Conservation (phyloP, 2,888 invertebrate species). For the Charanyca ferruginea region DNA sequence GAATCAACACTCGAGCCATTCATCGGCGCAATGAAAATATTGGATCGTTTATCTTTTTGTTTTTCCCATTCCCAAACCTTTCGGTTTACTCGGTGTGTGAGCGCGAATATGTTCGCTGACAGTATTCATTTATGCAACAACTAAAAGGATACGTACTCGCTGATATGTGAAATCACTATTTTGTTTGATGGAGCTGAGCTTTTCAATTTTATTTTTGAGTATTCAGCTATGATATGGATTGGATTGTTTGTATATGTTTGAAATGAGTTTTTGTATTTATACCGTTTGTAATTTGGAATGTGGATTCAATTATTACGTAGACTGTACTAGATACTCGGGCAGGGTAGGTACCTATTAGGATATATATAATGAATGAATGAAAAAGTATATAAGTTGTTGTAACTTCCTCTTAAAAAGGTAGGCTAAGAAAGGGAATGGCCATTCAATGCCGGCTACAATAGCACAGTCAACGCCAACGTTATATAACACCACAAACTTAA, state of each 20-base stretch:
- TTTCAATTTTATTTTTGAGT: conserved; percentile 69
- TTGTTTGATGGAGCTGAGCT: conserved; percentile 72
- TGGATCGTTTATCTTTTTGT: conserved; percentile 85
- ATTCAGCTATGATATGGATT: conserved; percentile 46
- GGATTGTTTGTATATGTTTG: conserved; percentile 49
- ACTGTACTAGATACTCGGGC: background rate
- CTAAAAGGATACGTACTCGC: conserved; percentile 78
- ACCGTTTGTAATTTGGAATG: conserved; percentile 16
- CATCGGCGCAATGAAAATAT: conserved; percentile 88
- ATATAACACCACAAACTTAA: too few relatives aligned
- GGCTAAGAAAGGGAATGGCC: too few relatives aligned
- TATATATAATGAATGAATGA: too few relatives aligned
- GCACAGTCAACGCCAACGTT: too few relatives aligned
- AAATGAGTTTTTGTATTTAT: conserved; percentile 49
- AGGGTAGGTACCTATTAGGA: too few relatives aligned
- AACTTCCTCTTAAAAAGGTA: too few relatives aligned
- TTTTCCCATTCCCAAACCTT: conserved; percentile 76
- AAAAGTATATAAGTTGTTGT: too few relatives aligned
- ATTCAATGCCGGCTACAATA: too few relatives aligned
- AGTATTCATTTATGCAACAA: conserved; percentile 84
- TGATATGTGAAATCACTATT: conserved; percentile 86
- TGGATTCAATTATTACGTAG: conserved; percentile 20
- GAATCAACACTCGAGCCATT: conserved; percentile 84
- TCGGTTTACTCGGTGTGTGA: conserved; percentile 73
- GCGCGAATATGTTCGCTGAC: conserved; percentile 79